Evolutionary conservation across 2,797 vertebrate genomes (phyloP).

Genomic region (Gobionotothen gibberifrons): DNA sequence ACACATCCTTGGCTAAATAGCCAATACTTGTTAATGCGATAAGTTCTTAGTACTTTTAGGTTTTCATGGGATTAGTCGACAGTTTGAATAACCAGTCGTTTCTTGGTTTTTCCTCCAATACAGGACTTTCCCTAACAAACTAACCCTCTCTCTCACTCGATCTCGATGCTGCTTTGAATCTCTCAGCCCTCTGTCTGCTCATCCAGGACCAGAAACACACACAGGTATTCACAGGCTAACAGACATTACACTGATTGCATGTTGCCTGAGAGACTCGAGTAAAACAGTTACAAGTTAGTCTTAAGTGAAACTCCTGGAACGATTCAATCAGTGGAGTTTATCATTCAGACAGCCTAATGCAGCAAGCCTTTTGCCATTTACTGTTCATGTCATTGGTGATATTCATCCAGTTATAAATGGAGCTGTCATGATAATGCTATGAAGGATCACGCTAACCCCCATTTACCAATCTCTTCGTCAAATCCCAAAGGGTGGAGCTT

Average conservation of each 20-base stretch:
- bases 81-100: background rate
- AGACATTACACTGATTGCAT: slow-evolving; percentile 28
- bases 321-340: slow-evolving; percentile 70
- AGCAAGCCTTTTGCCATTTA: slow-evolving; percentile 70
- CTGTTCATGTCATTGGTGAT: slow-evolving; percentile 77
- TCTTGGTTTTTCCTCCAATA: background rate
- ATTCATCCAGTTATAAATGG: slow-evolving; percentile 81
- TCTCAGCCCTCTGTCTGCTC: background rate
- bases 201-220: slow-evolving; percentile 11
- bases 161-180: slow-evolving; percentile 1
- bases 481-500: slow-evolving; percentile 93
- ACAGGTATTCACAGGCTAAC: slow-evolving; percentile 26
- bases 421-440: slow-evolving; percentile 80
- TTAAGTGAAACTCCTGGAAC: slow-evolving; percentile 66
- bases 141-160: background rate
- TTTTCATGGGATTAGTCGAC: slow-evolving; percentile 11
- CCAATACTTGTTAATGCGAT: background rate
- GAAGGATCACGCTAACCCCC: slow-evolving; percentile 84
- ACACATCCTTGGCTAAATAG: background rate
- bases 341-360: slow-evolving; percentile 74
- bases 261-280: slow-evolving; percentile 30
- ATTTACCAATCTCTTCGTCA: slow-evolving; percentile 91
- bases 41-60: background rate
- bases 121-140: background rate
- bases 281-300: slow-evolving; percentile 50